These are phyloP conservation scores for Cyclura pinguis DNA, from an alignment of 2,797 vertebrate species.

Conservation along the genomic window DNA sequence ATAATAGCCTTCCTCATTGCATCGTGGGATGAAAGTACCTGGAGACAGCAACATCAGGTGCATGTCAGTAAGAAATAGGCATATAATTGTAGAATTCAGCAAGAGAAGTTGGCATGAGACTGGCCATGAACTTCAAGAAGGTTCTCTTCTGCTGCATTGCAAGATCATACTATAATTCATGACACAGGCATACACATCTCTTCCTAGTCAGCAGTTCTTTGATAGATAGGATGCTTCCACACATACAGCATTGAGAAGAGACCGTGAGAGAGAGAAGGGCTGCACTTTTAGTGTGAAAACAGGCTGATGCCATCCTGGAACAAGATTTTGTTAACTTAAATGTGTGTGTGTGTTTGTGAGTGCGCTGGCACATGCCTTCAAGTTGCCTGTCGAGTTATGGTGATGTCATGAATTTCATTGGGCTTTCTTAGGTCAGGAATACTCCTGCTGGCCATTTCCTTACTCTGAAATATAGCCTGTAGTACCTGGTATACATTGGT, in stretches of 20 bases:
- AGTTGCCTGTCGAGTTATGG: no score
- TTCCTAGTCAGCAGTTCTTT: neutral
- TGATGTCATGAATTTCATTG: no score
- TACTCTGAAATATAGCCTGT: no score
- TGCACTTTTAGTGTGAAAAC: neutral
- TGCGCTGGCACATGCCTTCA: no score
- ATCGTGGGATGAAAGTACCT: slow-evolving; percentile 92
- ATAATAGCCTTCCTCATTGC: slow-evolving; percentile 95
- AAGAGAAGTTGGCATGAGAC: neutral
- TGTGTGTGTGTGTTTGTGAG: no score
- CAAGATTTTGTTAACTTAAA: no score
- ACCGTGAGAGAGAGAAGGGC: neutral
- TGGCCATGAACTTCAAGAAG: slow-evolving; percentile 9
- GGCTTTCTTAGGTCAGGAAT: no score
- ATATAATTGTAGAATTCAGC: slow-evolving; percentile 8
- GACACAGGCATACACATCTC: neutral
- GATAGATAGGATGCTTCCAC: neutral
- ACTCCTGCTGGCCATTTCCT: no score
- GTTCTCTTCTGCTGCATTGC: fast-evolving
- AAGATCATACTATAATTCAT: neutral
- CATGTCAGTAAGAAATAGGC: slow-evolving; percentile 38
- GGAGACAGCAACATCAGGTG: slow-evolving; percentile 40
- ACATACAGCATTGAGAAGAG: fast-evolving
- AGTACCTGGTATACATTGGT: no score
- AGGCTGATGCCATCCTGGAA: neutral